Evolutionary conservation across 2,888 invertebrate genomes (phyloP), one percentile per base, ranked within the genome.

Genomic region (Cactoblastis cactorum): DNA sequence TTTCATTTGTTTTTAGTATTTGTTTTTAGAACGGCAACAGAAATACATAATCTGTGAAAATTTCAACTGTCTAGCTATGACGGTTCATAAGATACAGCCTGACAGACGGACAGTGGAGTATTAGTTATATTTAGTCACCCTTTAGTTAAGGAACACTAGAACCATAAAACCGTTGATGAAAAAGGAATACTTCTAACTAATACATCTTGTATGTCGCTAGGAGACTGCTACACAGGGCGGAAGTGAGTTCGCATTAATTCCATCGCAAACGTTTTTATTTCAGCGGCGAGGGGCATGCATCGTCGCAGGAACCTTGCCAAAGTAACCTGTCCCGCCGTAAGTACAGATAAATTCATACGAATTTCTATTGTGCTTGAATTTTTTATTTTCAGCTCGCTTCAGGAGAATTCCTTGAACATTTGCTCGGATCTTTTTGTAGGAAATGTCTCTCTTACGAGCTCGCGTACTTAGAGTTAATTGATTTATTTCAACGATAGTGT

Each of bases 271-370:
- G 33, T 49, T 49, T 49, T 41, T 49, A 49, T 41, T 49, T 34
- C 32, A 12, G 24, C 2, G 1, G 34, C 8, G 22, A 22, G 35
- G 19, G 41, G 33, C 41, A 19, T 32, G 49, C 32, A 15, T 32
- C 19, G 33, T 19, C 66, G 61, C 60, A 74, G 79, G 77, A 73
- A 66, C 67, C 24, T 57, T 73, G 81, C 80, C 80, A 80, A 78
- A 76, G 73, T 70, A 77, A 80, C 79, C 80, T 79, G 78, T 72
- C 70, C 52, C 60, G 58, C 61, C 39, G 49, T 51, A 43, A 41
- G 28, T 43, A 38, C 48, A 28, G 38, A 48, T 48, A 48, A 48
- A 48, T 48, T 38, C 38, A 38, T 38, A 24, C n/a, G 38, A 48
- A 38, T 28, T 24, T 17, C 24, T 24, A 38, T 48, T 49, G 39